Evolutionary conservation across 2,797 vertebrate genomes (phyloP).

Genomic region (Percopsis omiscomaycus): DNA sequence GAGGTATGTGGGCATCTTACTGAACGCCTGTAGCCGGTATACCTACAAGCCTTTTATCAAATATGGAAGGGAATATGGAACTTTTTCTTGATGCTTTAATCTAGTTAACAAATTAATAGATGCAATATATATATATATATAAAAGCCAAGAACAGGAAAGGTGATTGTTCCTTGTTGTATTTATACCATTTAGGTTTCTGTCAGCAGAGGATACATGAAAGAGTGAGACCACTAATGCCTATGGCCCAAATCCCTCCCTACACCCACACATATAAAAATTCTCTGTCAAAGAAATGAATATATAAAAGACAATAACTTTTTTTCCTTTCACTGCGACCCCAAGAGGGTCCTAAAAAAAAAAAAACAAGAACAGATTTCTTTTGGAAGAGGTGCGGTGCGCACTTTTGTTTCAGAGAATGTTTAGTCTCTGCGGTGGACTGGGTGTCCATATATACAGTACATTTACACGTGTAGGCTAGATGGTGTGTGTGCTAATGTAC

Average conservation of each 20-base stretch:
- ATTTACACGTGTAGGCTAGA: slow-evolving; percentile 9
- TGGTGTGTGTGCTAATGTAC: slow-evolving; percentile 18
- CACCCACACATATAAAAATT: slow-evolving; percentile 67
- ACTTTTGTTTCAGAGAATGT: slow-evolving; percentile 51
- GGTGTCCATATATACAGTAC: slow-evolving; percentile 41
- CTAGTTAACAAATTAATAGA: slow-evolving; percentile 63
- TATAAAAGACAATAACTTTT: slow-evolving; percentile 65
- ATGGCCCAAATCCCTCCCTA: slow-evolving; percentile 70
- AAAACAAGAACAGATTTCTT: slow-evolving; percentile 40
- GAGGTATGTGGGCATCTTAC: slow-evolving; percentile 67
- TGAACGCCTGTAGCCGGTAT: slow-evolving; percentile 68
- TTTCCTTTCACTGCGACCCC: slow-evolving; percentile 51
- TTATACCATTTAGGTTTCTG: slow-evolving; percentile 59
- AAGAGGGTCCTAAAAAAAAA: slow-evolving; percentile 55
- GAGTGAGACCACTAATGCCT: slow-evolving; percentile 63
- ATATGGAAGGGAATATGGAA: too few species aligned
- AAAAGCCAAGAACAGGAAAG: slow-evolving; percentile 57
- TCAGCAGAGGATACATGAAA: slow-evolving; percentile 77
- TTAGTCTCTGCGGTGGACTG: slow-evolving; percentile 63
- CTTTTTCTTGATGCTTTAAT: slow-evolving; percentile 3
- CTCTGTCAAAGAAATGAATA: slow-evolving; percentile 59
- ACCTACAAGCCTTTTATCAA: too few species aligned
- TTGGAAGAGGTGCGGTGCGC: slow-evolving; percentile 58
- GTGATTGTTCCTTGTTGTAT: slow-evolving; percentile 64
- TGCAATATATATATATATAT: slow-evolving; percentile 3